phyloP scores from a whole-genome alignment of 1,140 invertebrate species.

The Nilaparvata lugens region DNA sequence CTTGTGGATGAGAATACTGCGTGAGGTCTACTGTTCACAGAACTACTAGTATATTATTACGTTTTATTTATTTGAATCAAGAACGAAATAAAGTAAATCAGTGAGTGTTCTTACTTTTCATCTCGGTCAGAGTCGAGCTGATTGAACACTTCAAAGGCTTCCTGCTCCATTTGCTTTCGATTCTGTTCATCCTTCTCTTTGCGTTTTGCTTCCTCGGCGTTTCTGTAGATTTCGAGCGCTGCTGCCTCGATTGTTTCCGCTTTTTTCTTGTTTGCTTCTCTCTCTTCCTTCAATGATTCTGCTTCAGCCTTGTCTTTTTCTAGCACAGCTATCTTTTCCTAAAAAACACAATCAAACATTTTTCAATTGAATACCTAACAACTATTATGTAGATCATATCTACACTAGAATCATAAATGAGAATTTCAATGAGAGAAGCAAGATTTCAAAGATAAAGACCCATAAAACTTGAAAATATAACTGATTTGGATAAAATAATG shows the following conservation, averaged over 20 bases:
- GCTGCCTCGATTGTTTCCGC: conserved; percentile 63
- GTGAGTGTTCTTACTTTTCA: conserved; percentile 36
- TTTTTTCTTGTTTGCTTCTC: conserved; percentile 57
- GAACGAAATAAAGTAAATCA: neutral
- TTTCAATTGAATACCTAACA: no score
- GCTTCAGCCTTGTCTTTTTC: conserved; percentile 62
- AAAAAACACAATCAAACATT: conserved; percentile 14
- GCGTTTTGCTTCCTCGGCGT: conserved; percentile 21
- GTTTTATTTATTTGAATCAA: neutral
- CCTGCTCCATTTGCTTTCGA: conserved; percentile 43
- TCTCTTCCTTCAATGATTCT: conserved; percentile 59
- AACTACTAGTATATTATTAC: no score
- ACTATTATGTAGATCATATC: no score
- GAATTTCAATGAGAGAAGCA: no score
- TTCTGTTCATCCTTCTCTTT: conserved; percentile 47
- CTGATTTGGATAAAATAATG: no score
- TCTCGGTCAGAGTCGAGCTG: conserved; percentile 69
- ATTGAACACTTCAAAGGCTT: conserved; percentile 61
- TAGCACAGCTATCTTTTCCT: conserved; percentile 54
- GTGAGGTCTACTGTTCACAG: no score
- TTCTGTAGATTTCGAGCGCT: conserved; percentile 67
- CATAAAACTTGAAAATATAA: no score
- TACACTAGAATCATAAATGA: no score
- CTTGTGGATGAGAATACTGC: no score
- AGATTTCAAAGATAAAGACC: no score